Evolutionary conservation across 1,140 invertebrate genomes (phyloP), one percentile per base, ranked within the genome.

Genomic region (Lerema accius): DNA sequence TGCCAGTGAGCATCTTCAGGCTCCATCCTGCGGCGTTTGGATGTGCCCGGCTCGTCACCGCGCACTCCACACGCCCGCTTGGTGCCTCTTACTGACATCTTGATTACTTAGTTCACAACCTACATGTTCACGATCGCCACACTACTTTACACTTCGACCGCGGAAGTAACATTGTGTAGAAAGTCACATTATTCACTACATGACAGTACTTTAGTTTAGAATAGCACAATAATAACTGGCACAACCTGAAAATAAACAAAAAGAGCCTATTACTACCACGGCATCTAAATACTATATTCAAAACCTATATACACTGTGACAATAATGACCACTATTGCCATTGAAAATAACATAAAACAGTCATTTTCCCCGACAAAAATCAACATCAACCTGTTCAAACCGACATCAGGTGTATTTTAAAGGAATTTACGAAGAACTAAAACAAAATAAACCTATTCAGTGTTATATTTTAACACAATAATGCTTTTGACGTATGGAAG

Each of bases 1-100:
- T 96, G 96, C 96, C 96, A 97, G 65, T 94, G 93, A 72, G 93
- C 92, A 76, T 94, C 93, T 71, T 94, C 93, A 73, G 94, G 92
- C 92, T 93, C 94, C 84, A 92, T 91, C 84, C 93, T 92, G 79
- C 94, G 94, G 80, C 94, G 92, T 83, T 94, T 94, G 75, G 93
- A 93, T 79, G 92, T 92, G 83, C 93, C 93, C 76, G 93, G 86
- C 86, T 94, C 92, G 76, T 93, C 92, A 78, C 92, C 91, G 79
- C 93, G 91, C 91, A 92, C 92, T 86, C 92, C 84, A 76, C 73
- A 65, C 46, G 76, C 76, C 77, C 88, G 70, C 76, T 89, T 90
- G 65, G 84, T 89, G 84, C 86, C 86, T 84, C 84, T 73, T 78
- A 90, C 76, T 73, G 86, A 88, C 88, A 90, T 90, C 80, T 80